These are phyloP conservation scores for Labroides dimidiatus DNA, from an alignment of 2,797 vertebrate species.

Conservation along the genomic window DNA sequence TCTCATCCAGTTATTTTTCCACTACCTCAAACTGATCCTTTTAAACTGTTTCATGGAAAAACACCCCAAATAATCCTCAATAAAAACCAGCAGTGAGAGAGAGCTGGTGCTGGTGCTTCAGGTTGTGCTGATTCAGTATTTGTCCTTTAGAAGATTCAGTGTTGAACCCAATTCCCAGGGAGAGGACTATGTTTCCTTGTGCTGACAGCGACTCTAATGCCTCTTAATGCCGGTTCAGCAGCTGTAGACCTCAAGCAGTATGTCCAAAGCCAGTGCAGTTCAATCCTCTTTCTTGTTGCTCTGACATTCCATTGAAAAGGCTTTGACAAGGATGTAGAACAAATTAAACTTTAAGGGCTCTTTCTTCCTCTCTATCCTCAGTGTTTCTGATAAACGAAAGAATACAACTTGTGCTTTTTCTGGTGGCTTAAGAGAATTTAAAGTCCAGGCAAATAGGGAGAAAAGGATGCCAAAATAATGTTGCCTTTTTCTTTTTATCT, in stretches of 20 bases:
- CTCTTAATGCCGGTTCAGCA: conserved; percentile 74
- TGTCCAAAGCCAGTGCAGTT: conserved; percentile 68
- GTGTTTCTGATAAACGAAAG: conserved; percentile 18
- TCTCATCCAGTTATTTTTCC: not conserved
- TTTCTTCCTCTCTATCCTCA: conserved; percentile 3
- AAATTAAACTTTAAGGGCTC: conserved; percentile 39
- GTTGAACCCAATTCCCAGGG: conserved; percentile 62
- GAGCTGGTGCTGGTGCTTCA: conserved; percentile 29
- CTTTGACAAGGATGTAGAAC: conserved; percentile 48
- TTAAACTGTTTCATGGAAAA: not conserved
- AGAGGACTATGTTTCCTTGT: conserved; percentile 59
- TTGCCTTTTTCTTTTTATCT: conserved; percentile 30
- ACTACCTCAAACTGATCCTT: conserved; percentile 1
- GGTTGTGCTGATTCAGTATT: conserved; percentile 58
- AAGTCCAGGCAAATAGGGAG: conserved; percentile 5
- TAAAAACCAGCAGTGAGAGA: conserved; percentile 22
- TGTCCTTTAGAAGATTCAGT: conserved; percentile 59
- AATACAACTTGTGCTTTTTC: conserved; percentile 1
- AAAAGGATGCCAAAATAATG: conserved; percentile 15
- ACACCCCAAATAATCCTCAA: conserved; percentile 24
- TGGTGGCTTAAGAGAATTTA: conserved; percentile 17
- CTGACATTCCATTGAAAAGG: conserved; percentile 54
- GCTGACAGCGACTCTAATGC: conserved; percentile 68
- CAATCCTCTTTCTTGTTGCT: conserved; percentile 56
- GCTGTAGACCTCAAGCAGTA: conserved; percentile 54